A percentile compares a stretch with the other conserved stretches of the same genome.
Evolutionary conservation across 1,140 invertebrate species (phyloP).

Genomic region (Potamilus streckersoni): DNA sequence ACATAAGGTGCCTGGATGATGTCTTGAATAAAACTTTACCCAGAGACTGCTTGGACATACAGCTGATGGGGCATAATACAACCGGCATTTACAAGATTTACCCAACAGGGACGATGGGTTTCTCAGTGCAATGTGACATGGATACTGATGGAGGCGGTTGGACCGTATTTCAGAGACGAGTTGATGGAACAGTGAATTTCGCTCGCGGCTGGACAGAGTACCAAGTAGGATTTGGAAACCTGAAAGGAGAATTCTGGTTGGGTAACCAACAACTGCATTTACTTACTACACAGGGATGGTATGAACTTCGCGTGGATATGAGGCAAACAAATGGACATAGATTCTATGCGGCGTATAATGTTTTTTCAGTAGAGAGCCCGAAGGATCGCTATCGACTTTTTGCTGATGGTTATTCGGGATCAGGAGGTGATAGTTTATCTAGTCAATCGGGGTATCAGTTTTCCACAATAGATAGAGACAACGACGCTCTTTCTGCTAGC

Average conservation of each 20-base stretch:
- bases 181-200: constrained; percentile 83
- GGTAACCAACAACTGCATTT: constrained; percentile 39
- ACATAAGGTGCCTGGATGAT: background rate
- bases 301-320: constrained; percentile 10
- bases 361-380: background rate
- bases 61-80: background rate
- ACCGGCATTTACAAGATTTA: background rate
- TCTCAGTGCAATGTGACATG: constrained; percentile 79
- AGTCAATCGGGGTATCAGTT: constrained; percentile 71
- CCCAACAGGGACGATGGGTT: constrained; percentile 49
- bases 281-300: constrained; percentile 1
- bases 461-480: constrained; percentile 72
- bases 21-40: background rate
- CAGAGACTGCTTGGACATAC: background rate
- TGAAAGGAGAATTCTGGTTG: constrained; percentile 70
- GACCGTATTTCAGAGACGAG: constrained; percentile 83
- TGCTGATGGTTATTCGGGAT: constrained; percentile 2
- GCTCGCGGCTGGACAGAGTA: constrained; percentile 92
- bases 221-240: constrained; percentile 92
- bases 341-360: background rate
- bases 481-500: constrained; percentile 71
- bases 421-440: background rate
- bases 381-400: background rate
- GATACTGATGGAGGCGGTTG: constrained; percentile 77
- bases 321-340: background rate